Evolutionary conservation across 1,140 invertebrate species (phyloP), one percentile per base, ranked within the genome.

Genomic region (Dermatophagoides farinae): DNA sequence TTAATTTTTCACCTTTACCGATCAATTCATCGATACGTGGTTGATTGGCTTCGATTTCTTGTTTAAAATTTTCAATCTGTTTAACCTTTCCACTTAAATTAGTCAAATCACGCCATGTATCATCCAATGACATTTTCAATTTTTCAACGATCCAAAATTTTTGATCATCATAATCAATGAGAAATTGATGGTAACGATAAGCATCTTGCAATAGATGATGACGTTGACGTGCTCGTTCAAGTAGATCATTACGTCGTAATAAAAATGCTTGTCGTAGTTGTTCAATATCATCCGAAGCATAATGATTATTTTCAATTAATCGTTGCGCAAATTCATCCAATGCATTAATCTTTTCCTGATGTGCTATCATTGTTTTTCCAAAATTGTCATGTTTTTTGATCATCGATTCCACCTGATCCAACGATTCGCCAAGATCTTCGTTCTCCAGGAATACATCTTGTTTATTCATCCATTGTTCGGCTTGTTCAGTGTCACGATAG

Each of bases 361-460:
- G 97, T 0, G 93, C 91, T 70, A 92, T 91, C 62, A 98, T 73
- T 71, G 97, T 93, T 71, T 65, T 64, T 72, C 92, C 88, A 80
- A 98, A 99, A 73, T 99, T 93, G 71, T 98, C 93, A 75, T 98
- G 98, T 74, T 97, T 97, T 82, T 97, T 96, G 75, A 98, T 95
- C 79, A 97, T 82, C 0, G 97, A 91, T 76, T 98, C 95, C 6
- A 98, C 93, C 65, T 98, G 92, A 72, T 98, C 95, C 51, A 96
- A 74, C 73, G 93, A 90, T 71, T 92, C 88, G 39, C 88, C 91
- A 8, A 97, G 89, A 73, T 97, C 92, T 68, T 92, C 86, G 11
- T 92, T 85, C 70, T 92, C 85, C 59, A 79, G 79, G 60, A 79
- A 75, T 65, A 78, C 77, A 67, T 82, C 79, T 68, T 97, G 97